Base-by-base conservation (phyloP, 2,797 vertebrate genomes). In the Parauchenoglanis ngamensis region DNA sequence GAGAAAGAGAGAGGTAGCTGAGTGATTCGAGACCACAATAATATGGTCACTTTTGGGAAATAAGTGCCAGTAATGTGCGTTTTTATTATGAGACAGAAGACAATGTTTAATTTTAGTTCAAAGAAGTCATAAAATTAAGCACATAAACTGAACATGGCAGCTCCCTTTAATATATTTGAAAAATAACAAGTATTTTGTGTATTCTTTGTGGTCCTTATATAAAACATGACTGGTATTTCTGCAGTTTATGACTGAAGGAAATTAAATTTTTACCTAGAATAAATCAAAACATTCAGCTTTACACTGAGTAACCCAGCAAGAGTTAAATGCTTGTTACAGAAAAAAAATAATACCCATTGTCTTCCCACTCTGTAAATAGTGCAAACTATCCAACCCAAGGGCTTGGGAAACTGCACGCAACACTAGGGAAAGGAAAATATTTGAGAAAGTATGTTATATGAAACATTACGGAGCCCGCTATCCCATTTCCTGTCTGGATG, bases 401-500 rank as follows among this genome's bases (percentile, higher is more conserved):
- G 84, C 88, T 90, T 89, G 77, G 85, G 87, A 90, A 92, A 86
- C 72, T 85, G 78, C 72, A 57, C 65, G 75, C 81, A 88, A 85
- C 79, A 40, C 31, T 75, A 70, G 65, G 88, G 87, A 31, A 73
- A 57, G 49, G 84, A 87, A 83, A 77, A 87, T 85, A 87, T 89
- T 65, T 90, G 46, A 89, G 87, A 89, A 92, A 87, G 85, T 65
- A 88, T 88, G 83, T 83, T 86, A 86, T 73, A 81, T 80, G 49
- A 89, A 89, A 88, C 91, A 86, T 91, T 86, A 86, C 3, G 72
- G 86, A 85, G 56, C 78, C 88, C 86, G 54, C 89, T 91, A 91
- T 92, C 85, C 88, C 65, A 92, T 89, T 92, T 91, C 91, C 92
- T 92, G 90, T 83, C 80, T 65, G 85, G 87, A 91, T 89, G 87